Base-by-base conservation (phyloP, 2,797 vertebrate genomes). In the Anolis apletophallus region DNA sequence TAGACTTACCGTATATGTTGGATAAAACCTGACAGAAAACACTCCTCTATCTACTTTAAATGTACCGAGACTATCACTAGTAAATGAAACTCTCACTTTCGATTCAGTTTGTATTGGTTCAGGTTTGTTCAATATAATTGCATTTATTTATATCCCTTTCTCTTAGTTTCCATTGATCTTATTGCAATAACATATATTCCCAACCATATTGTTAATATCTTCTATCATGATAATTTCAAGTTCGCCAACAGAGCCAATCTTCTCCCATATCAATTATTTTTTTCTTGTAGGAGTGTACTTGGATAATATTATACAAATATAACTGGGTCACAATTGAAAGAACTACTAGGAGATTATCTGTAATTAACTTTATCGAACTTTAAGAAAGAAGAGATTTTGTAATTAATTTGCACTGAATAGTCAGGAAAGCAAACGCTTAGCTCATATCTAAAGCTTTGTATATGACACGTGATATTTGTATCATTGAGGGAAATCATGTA, bases 401-500 rank as follows among this genome's bases (percentile, higher is more conserved):
- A 83, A 74, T 83, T 73, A 57, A 72, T 83, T 74, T 59, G 68
- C 57, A 61, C 14, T 83, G 71, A 50, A 14, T 14, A 61, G 57
- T 46, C 55, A 73, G 9, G 14, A 46, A 21, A 61, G 36, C 57
- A 46, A 74, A 73, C 61, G 34, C 40, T n/a, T 14, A 74, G 57
- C 29, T 55, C 21, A 23, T 19, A 36, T 26, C 5, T 46, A 77
- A 55, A 34, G 7, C 16, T 77, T 55, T 19, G 8, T 55, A 21
- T 77, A 61, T 7, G 77, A 34, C 77, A 61, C 26, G 21, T 26
- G 11, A 16, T 79, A 11, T 46, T 83, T 73, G 26, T 32, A 73
- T 23, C 19, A 32, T 55, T 17, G 17, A 19, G 11, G 16, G 59
- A 57, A 14, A 73, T 54, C 16, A 57, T n/a, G 34, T 32, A 73